Evolutionary conservation across 2,113 vertebrate species (phyloP).

Genomic region (Archilochus colubris): DNA sequence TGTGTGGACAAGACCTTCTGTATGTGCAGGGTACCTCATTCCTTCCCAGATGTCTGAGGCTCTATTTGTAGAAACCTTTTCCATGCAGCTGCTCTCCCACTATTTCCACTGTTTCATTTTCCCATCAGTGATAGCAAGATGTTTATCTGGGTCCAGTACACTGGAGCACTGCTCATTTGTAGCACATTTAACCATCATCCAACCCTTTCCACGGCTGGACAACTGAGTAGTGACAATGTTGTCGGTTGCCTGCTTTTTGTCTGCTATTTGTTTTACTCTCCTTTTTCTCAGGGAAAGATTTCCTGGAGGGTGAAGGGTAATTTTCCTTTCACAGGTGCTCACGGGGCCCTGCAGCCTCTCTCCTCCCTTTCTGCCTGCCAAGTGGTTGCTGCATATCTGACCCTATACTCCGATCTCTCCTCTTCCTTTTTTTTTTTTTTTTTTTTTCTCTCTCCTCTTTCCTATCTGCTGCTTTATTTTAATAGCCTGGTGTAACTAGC

Average conservation of each 20-base stretch:
- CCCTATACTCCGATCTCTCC: neutral
- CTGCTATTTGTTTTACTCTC: neutral
- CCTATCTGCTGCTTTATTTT: slow-evolving; percentile 28
- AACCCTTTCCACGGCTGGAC: neutral
- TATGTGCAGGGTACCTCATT: neutral
- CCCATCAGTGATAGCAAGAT: neutral
- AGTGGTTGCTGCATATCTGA: neutral
- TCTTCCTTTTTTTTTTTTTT: neutral
- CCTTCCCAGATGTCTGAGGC: neutral
- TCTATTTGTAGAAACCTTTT: neutral
- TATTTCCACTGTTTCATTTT: neutral
- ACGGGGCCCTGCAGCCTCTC: fast-evolving
- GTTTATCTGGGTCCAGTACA: neutral
- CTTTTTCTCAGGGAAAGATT: neutral
- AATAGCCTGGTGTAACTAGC: neutral
- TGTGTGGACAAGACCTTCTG: neutral
- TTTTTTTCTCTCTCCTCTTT: neutral
- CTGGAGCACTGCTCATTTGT: neutral
- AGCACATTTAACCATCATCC: neutral
- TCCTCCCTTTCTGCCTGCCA: neutral
- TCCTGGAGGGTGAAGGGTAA: neutral
- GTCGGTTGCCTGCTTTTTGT: neutral
- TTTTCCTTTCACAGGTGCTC: neutral
- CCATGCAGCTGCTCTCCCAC: neutral
- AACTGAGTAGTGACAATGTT: neutral